Evolutionary conservation across 2,888 invertebrate species (phyloP).

Genomic region (Pandemis cinnamomeana): DNA sequence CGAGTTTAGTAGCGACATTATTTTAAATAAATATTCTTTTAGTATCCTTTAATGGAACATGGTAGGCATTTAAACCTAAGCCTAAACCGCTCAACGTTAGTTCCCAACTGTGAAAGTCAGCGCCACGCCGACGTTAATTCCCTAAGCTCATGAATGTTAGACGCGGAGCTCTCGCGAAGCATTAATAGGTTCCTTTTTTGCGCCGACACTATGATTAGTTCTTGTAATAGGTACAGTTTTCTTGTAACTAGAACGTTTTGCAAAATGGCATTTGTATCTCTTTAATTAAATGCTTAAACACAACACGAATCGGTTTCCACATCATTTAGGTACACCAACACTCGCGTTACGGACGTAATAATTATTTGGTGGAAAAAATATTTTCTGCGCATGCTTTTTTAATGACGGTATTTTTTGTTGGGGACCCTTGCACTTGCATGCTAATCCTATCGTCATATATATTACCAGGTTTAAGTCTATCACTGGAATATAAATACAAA

Average conservation of each 20-base stretch:
- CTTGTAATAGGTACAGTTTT: constrained; percentile 77
- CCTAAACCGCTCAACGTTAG: constrained; percentile 53
- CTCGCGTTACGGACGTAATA: constrained; percentile 45
- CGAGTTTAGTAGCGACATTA: too few species aligned
- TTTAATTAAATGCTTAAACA: constrained; percentile 56
- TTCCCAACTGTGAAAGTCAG: constrained; percentile 46
- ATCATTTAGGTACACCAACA: constrained; percentile 64
- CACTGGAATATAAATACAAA: too few species aligned
- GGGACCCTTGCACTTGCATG: too few species aligned
- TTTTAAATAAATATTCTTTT: too few species aligned
- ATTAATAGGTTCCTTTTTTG: constrained; percentile 76
- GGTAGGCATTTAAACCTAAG: neutral
- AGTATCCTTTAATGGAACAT: too few species aligned
- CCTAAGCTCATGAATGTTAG: constrained; percentile 72
- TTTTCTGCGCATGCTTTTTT: too few species aligned
- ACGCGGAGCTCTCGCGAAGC: constrained; percentile 61
- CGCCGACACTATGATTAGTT: constrained; percentile 76
- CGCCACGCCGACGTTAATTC: constrained; percentile 64
- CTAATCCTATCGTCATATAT: too few species aligned
- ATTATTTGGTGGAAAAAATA: constrained; percentile 27
- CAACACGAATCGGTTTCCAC: constrained; percentile 68
- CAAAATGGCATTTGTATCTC: constrained; percentile 68
- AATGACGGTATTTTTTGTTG: too few species aligned
- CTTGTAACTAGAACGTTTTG: constrained; percentile 73
- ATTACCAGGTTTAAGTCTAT: too few species aligned